Base-by-base conservation (phyloP, 2,888 invertebrate genomes). In the Perizoma flavofasciatum region DNA sequence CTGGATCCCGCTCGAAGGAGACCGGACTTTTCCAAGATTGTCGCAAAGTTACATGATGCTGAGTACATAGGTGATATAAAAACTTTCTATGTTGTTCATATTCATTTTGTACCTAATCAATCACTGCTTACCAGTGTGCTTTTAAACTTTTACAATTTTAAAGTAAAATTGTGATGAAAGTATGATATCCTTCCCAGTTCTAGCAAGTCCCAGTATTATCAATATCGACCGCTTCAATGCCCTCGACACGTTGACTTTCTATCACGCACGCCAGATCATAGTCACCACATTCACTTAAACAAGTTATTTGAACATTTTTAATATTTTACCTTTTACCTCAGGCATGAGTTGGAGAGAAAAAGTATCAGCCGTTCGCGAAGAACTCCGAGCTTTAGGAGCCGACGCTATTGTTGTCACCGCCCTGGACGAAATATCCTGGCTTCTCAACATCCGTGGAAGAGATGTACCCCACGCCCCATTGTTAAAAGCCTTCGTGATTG, bases 401-500 rank as follows among this genome's bases (percentile, higher is more conserved):
- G 95, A 96, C 70, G 96, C 96, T 0, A 95, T 97, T 92, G 93
- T 98, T 35, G 93, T 98, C 9, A 97, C 97, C 0, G 96, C 97
- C 0, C 85, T 98, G 55, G 97, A 98, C 72, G 98, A 98, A 83
- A 88, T 91, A 32, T 97, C 97, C 0, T 98, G 98, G 96, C 85
- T 98, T 39, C 91, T 98, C 40, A 98, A 98, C 82, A 94, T 98
- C 11, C 93, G 98, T n/a, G 98, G 97, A 0, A 91, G 94, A 58
- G 98, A 98, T 86, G 93, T 97, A 65, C 95, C 96, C 0, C 95
- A 95, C 79, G 96, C 96, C 0, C 97, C 98, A 0, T 94, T 97
- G 11, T 89, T 97, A 6, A 95, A 95, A 75, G 95, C 96, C 44
- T 97, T 97, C 79, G 93, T 95, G 1, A 86, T 97, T 44, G 82